phyloP scores from a whole-genome alignment of 2,797 vertebrate genomes.

The Staurois parvus region DNA sequence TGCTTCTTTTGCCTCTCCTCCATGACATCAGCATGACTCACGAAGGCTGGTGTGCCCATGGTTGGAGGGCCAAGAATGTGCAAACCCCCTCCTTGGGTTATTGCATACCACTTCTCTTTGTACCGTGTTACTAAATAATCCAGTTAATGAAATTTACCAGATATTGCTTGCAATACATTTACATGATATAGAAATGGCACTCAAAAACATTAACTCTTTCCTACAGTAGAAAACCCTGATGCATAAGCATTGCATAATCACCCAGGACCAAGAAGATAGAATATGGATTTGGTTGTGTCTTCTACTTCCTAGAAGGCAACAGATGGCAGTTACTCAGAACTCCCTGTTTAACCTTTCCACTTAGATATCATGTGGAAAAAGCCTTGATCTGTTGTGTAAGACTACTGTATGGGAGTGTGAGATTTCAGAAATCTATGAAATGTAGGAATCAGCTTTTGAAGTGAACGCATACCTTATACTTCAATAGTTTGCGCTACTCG shows the following conservation, averaged over 20 bases:
- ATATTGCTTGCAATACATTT: too few species aligned
- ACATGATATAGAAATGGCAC: too few species aligned
- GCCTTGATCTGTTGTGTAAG: conserved; percentile 27
- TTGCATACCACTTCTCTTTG: too few species aligned
- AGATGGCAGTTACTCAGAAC: conserved; percentile 30
- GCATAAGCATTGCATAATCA: conserved; percentile 1
- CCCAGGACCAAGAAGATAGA: conserved; percentile 1
- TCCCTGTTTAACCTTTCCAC: conserved; percentile 14
- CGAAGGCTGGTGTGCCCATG: too few species aligned
- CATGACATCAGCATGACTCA: too few species aligned
- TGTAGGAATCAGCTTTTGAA: neutral
- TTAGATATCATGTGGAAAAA: neutral
- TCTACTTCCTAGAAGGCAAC: conserved; percentile 15
- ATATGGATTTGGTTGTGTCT: conserved; percentile 11
- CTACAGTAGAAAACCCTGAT: neutral
- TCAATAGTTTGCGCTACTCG: neutral
- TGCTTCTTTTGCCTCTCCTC: too few species aligned
- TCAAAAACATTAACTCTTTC: too few species aligned
- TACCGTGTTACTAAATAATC: too few species aligned
- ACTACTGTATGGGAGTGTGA: conserved; percentile 4
- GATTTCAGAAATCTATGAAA: neutral
- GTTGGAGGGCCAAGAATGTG: too few species aligned
- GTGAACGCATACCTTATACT: neutral
- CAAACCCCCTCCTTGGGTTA: too few species aligned
- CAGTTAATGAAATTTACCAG: too few species aligned